These are phyloP conservation scores for Percina caprodes DNA, from an alignment of 2,113 vertebrate species.

Conservation along the genomic window DNA sequence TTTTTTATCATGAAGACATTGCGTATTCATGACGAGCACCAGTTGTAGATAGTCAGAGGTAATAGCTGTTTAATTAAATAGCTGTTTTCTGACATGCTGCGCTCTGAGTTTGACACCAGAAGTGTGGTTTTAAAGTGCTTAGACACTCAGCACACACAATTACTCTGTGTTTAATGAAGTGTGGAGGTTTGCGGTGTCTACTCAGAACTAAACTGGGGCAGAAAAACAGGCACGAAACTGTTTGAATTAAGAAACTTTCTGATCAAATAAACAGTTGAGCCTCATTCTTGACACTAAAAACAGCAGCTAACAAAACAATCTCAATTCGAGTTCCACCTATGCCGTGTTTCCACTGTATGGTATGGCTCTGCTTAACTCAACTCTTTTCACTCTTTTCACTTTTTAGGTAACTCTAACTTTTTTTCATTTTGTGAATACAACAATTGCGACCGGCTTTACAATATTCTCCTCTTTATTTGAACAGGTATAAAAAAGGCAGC, in stretches of 20 bases:
- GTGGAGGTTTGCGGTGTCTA: constrained; percentile 52
- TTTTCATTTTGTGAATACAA: too few species aligned
- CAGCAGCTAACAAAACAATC: background rate
- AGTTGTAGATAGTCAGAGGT: constrained; percentile 47
- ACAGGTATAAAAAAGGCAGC: background rate
- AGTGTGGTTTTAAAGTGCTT: constrained; percentile 67
- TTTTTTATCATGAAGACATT: constrained; percentile 46
- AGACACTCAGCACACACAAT: constrained; percentile 62
- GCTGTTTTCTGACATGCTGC: constrained; percentile 56
- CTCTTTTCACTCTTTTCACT: too few species aligned
- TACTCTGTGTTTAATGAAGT: constrained; percentile 71
- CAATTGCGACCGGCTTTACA: background rate
- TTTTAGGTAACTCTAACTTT: too few species aligned
- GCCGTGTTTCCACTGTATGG: too few species aligned
- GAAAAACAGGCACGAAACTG: background rate
- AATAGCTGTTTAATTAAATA: constrained; percentile 72
- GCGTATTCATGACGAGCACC: constrained; percentile 35
- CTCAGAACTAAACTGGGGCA: constrained; percentile 56
- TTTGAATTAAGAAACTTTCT: background rate
- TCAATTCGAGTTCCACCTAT: background rate
- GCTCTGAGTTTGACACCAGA: constrained; percentile 57
- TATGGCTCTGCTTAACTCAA: too few species aligned
- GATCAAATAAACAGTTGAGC: background rate
- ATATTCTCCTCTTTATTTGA: background rate
- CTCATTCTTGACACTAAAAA: constrained; percentile 11